Conservation (phyloP, 2,113 vertebrate genomes). For the Actenoides hombroni region DNA sequence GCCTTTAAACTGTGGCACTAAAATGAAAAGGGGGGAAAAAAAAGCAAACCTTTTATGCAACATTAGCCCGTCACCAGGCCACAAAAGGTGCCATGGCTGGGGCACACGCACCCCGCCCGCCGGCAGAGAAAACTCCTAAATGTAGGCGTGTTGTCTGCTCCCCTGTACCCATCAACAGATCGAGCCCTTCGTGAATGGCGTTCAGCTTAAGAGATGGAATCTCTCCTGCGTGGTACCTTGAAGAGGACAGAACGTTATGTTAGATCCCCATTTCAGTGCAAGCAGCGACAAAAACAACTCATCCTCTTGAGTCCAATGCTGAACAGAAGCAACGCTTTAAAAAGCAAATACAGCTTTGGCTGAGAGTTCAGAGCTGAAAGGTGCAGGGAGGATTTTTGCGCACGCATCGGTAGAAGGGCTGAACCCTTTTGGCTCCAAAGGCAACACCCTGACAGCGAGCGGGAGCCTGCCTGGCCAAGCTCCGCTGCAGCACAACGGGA, state of each 20-base stretch:
- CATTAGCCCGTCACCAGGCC: neutral
- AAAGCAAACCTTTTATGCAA: neutral
- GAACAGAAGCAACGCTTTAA: neutral
- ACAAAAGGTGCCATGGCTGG: neutral
- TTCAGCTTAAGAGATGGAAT: neutral
- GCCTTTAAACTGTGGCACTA: constrained; percentile 3
- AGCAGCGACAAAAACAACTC: neutral
- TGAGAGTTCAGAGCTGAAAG: neutral
- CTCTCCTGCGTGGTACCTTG: neutral
- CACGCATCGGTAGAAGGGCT: neutral
- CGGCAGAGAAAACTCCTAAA: neutral
- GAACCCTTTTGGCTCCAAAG: neutral
- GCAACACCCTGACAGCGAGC: accelerated
- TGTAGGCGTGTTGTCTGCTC: neutral
- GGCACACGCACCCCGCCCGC: neutral
- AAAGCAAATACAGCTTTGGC: neutral
- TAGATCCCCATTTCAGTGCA: neutral
- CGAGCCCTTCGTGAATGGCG: neutral
- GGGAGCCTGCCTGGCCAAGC: accelerated
- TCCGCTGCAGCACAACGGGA: neutral
- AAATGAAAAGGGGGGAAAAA: neutral
- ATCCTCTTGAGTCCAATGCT: accelerated
- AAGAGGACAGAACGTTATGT: neutral
- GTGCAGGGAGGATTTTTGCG: neutral
- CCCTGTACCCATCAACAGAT: neutral